A percentile compares a stretch with the other conserved stretches of the same genome.
Evolutionary conservation across 2,797 vertebrate species (phyloP).

Genomic region (Leucoraja ocellata): DNA sequence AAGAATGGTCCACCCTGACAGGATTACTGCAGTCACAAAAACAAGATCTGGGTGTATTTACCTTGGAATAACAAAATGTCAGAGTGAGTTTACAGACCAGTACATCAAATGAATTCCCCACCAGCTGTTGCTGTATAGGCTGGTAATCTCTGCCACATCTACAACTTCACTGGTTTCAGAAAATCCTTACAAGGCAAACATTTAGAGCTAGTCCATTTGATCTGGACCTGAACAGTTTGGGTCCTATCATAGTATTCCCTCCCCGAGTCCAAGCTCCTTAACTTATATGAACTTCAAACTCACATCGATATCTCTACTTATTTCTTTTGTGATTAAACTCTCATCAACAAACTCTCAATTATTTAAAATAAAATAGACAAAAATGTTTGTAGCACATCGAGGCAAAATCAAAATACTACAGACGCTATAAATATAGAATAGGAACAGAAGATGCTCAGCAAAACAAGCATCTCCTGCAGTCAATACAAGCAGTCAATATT

Average conservation of each 20-base stretch:
- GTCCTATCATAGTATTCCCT: neutral
- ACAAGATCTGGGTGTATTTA: neutral
- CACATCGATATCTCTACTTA: too few relatives aligned
- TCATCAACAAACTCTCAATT: neutral
- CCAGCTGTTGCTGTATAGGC: neutral
- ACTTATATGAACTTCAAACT: neutral
- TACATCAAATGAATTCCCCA: neutral
- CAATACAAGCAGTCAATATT: too few relatives aligned
- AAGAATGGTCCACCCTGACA: constrained; percentile 1
- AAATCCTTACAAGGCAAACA: neutral
- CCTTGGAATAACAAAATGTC: constrained; percentile 17
- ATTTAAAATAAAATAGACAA: neutral
- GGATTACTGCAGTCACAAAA: constrained; percentile 12
- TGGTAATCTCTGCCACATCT: neutral
- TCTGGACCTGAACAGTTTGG: neutral
- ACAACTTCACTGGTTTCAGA: neutral
- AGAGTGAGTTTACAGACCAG: constrained; percentile 11
- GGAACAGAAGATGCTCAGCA: too few relatives aligned
- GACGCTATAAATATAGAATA: too few relatives aligned
- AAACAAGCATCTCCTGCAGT: too few relatives aligned
- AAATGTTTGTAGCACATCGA: neutral
- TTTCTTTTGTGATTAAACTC: neutral
- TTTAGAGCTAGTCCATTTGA: neutral
- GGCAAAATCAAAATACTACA: too few relatives aligned
- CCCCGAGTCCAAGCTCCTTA: neutral